Evolutionary conservation across 2,113 vertebrate species (phyloP).

Genomic region (Hassar affinis): DNA sequence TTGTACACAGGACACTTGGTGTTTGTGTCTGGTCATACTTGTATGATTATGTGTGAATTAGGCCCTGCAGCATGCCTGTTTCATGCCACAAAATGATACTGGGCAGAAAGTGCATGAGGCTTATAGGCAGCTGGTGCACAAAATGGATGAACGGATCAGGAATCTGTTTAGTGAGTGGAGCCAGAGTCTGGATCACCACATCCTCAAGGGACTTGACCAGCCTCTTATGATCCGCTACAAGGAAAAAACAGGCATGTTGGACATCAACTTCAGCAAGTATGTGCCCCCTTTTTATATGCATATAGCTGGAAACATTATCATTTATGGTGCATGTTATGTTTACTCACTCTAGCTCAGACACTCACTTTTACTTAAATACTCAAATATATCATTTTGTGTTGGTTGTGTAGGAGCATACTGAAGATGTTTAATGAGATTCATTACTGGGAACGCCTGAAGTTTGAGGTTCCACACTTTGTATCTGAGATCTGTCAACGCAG

Average conservation of each 20-base stretch:
- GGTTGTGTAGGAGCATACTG: slow-evolving; percentile 70
- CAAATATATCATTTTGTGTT: background rate
- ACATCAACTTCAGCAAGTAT: slow-evolving; percentile 86
- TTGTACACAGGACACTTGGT: background rate
- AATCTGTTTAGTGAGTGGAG: slow-evolving; percentile 81
- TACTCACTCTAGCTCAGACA: slow-evolving; percentile 16
- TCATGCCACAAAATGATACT: slow-evolving; percentile 69
- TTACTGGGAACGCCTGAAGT: slow-evolving; percentile 81
- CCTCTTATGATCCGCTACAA: slow-evolving; percentile 72
- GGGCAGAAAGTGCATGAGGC: slow-evolving; percentile 65
- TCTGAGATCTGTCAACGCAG: slow-evolving; percentile 70
- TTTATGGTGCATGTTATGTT: background rate
- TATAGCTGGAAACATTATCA: too few species aligned
- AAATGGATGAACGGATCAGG: slow-evolving; percentile 77
- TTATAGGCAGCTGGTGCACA: slow-evolving; percentile 69
- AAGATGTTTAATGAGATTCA: slow-evolving; percentile 79
- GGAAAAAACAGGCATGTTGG: slow-evolving; percentile 70
- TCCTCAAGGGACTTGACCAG: slow-evolving; percentile 72
- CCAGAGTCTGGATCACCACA: slow-evolving; percentile 71
- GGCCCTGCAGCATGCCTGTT: slow-evolving; percentile 72
- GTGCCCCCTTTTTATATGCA: slow-evolving; percentile 1
- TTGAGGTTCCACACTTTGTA: slow-evolving; percentile 78
- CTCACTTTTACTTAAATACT: slow-evolving; percentile 6
- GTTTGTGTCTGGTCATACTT: background rate
- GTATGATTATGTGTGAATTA: slow-evolving; percentile 51